Conservation (phyloP, 1,140 invertebrate species). For the Lithobius niger region DNA sequence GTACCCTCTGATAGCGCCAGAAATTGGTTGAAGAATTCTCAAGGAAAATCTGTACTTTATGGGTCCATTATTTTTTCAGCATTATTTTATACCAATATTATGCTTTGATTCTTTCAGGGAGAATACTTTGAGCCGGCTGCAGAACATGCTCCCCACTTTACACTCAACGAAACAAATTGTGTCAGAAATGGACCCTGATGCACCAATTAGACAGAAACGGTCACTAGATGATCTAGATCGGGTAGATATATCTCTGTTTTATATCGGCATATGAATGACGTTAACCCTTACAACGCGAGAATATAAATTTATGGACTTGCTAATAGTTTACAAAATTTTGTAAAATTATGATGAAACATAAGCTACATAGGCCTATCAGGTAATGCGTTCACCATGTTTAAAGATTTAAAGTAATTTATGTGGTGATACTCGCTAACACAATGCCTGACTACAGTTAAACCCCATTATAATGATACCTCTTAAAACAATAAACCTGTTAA, state of each 20-base stretch:
- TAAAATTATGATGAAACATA: too few relatives aligned
- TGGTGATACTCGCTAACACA: too few relatives aligned
- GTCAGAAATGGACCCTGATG: conserved; percentile 81
- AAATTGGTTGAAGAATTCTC: not conserved
- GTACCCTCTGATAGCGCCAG: not conserved
- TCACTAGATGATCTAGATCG: conserved; percentile 74
- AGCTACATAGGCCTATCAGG: too few relatives aligned
- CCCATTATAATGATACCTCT: too few relatives aligned
- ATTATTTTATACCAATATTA: conserved; percentile 7
- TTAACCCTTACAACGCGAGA: not conserved
- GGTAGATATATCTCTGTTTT: conserved; percentile 27
- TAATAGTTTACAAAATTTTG: too few relatives aligned
- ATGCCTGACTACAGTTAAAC: too few relatives aligned
- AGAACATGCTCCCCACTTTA: conserved; percentile 35
- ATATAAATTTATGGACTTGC: too few relatives aligned
- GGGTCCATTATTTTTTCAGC: not conserved
- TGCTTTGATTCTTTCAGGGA: conserved; percentile 36
- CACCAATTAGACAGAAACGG: conserved; percentile 55
- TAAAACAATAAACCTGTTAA: too few relatives aligned
- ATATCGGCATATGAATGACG: conserved; percentile 1
- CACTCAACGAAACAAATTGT: conserved; percentile 42
- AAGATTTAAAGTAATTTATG: too few relatives aligned
- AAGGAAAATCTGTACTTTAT: not conserved
- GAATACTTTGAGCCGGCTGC: conserved; percentile 71
- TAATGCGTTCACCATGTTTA: too few relatives aligned